Evolutionary conservation across 2,113 vertebrate genomes (phyloP).

Genomic region (Ardeotis arabs): DNA sequence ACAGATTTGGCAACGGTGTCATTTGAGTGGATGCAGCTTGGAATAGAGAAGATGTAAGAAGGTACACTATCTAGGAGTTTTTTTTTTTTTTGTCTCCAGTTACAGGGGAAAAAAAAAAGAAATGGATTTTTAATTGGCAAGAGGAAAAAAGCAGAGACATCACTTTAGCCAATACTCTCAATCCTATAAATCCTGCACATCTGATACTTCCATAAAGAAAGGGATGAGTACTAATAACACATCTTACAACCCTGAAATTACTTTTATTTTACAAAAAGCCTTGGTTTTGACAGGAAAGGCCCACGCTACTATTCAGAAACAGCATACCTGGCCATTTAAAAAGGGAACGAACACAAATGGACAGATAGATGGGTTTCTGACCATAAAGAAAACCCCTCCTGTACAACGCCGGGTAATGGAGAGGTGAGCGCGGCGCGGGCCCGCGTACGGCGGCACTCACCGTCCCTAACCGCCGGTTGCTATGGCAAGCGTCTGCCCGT

Average conservation of each 20-base stretch:
- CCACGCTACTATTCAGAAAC: background rate
- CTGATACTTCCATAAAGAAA: background rate
- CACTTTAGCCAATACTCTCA: background rate
- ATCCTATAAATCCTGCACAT: background rate
- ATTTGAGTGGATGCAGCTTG: background rate
- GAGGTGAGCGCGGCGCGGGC: background rate
- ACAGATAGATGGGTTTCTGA: background rate
- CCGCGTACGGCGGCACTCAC: background rate
- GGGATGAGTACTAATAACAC: constrained; percentile 18
- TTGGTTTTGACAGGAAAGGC: constrained; percentile 12
- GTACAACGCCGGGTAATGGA: background rate
- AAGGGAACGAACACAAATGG: background rate
- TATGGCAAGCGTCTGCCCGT: constrained; percentile 26
- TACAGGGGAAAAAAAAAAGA: background rate
- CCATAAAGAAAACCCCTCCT: background rate
- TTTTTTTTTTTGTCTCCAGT: background rate
- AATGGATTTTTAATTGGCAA: background rate
- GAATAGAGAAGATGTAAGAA: background rate
- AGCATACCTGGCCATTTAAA: background rate
- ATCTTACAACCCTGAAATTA: background rate
- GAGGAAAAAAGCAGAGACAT: background rate
- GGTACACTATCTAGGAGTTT: background rate
- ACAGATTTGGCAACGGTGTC: background rate
- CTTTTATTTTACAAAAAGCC: background rate
- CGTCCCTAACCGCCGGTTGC: constrained; percentile 17